These are phyloP conservation scores for Onychomys arenicola DNA, from an alignment of 2,797 vertebrate genomes.

Conservation along the genomic window DNA sequence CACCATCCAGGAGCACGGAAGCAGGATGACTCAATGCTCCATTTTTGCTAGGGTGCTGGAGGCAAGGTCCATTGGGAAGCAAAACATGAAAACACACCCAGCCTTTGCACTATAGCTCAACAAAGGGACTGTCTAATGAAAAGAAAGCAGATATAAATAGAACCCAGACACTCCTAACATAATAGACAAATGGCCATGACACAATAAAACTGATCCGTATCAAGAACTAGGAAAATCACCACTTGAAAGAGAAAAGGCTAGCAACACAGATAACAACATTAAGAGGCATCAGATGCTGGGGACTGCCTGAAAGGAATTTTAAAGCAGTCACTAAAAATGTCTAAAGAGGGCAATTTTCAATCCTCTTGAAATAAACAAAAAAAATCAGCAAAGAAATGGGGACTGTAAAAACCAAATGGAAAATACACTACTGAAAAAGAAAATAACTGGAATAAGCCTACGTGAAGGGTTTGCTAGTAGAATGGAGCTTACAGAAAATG, in stretches of 20 bases:
- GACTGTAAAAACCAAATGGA: not conserved
- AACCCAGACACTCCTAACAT: not conserved
- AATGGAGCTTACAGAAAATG: not conserved
- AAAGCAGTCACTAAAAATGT: constrained; percentile 34
- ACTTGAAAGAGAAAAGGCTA: constrained; percentile 34
- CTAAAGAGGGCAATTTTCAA: constrained; percentile 19
- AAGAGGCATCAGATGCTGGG: not conserved
- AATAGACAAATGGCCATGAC: constrained; percentile 24
- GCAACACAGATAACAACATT: not conserved
- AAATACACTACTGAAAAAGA: constrained; percentile 39
- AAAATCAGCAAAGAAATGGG: not conserved
- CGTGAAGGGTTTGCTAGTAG: not conserved
- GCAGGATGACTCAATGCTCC: not conserved
- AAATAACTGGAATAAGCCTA: constrained; percentile 17
- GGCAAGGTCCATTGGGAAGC: not conserved
- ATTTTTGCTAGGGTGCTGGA: constrained; percentile 8
- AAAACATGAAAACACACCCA: not conserved
- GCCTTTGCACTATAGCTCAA: not conserved
- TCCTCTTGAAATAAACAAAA: constrained; percentile 30
- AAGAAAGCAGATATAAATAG: constrained; percentile 52
- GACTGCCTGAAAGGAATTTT: constrained; percentile 48
- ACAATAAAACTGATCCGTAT: constrained; percentile 10
- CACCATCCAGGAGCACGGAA: not conserved
- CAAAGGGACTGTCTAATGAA: not conserved
- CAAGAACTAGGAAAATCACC: constrained; percentile 11